phyloP scores from a whole-genome alignment of 2,797 vertebrate species.

The Thripadectes ignobilis region DNA sequence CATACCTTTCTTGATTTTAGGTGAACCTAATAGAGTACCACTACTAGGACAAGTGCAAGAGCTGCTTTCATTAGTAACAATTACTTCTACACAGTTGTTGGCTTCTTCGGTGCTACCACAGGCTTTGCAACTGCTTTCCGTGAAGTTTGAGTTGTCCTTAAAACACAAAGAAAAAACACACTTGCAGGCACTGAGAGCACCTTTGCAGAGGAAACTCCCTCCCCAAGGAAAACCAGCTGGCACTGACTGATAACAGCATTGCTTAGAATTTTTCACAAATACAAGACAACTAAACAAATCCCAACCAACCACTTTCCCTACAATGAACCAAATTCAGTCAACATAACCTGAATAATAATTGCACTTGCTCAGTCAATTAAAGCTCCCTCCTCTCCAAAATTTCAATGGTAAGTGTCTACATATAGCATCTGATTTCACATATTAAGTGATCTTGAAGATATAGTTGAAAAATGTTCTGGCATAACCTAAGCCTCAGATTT shows the following conservation, averaged over 20 bases:
- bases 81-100: slow-evolving; percentile 81
- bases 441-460: not conserved
- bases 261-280: not conserved
- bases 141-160: slow-evolving; percentile 84
- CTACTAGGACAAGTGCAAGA: slow-evolving; percentile 87
- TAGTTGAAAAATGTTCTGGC: not conserved
- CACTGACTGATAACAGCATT: not conserved
- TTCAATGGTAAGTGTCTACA: not conserved
- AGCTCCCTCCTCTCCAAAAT: not conserved
- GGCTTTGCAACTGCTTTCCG: slow-evolving; percentile 84
- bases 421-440: not conserved
- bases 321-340: not conserved
- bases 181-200: not conserved
- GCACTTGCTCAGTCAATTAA: not conserved
- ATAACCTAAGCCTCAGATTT: not conserved
- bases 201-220: not conserved
- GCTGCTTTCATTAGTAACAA: slow-evolving; percentile 78
- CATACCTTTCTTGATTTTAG: slow-evolving; percentile 89
- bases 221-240: not conserved
- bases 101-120: slow-evolving; percentile 83
- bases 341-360: not conserved
- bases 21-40: slow-evolving; percentile 82
- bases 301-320: not conserved
- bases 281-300: not conserved
- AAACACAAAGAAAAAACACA: not conserved